Base-by-base conservation (phyloP, 2,113 vertebrate species). In the Psettodes erumei region DNA sequence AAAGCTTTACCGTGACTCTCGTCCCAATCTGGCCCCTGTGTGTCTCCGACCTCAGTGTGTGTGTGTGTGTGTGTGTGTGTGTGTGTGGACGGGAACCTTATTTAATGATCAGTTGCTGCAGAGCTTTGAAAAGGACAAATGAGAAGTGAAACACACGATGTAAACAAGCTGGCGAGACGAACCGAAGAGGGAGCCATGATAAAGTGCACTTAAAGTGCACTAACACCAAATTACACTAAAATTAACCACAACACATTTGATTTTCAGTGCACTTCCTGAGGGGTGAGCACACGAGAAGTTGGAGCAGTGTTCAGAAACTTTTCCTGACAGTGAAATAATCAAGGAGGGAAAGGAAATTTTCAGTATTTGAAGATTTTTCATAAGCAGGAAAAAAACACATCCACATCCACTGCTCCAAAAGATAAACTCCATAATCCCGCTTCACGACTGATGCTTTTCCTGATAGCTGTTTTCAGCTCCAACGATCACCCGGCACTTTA, bases 381-480 rank as follows among this genome's bases (percentile, higher is more conserved):
- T 5, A 23, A 7, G 21, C 21, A 48, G n/a, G n/a, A 8, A 19
- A 13, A 0, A 25, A 50, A 48, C 12, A 15, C 27, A 38, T 66
- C 2, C 21, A 30, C 25, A n/a, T 50, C 4, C 4, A 33, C 13
- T 21, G 60, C 5, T 23, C 45, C 19, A 55, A 8, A 32, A 15
- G 13, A n/a, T 21, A n/a, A 47, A 6, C 55, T 55, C 70, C 25
- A 19, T 56, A 55, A 68, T 74, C 12, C 38, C 13, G 18, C 19
- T 28, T 19, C 7, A 66, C 54, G 28, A 62, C 13, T 16, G 8
- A 48, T 16, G 8, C 12, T 7, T 61, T 18, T 30, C 27, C 13
- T 28, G 43, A 65, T 12, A 55, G 50, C 59, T 32, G 59, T 25
- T 13, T 37, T 21, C 6, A 45, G 45, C 18, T 13, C 50, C 8